Percentiles rank a stretch among this genome's conserved stretches.
Evolutionary conservation across 2,113 vertebrate genomes (phyloP).

Genomic region (Psephotus haematonotus): DNA sequence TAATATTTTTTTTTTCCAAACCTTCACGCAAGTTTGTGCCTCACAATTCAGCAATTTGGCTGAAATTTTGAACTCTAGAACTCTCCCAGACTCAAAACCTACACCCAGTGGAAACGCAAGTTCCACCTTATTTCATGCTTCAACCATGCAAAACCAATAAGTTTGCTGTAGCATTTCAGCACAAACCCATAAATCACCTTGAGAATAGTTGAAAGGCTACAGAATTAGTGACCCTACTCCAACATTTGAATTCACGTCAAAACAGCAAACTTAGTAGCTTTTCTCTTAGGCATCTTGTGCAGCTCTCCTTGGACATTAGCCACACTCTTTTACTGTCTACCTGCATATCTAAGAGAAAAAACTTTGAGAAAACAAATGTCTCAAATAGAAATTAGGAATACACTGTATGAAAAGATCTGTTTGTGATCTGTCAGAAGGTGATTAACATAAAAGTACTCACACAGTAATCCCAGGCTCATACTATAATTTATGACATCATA

Average conservation of each 20-base stretch:
- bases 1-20: neutral
- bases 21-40: neutral
- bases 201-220: neutral
- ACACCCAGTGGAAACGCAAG: neutral
- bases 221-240: slow-evolving; percentile 36
- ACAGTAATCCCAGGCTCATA: neutral
- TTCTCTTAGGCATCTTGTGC: neutral
- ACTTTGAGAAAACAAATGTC: neutral
- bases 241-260: slow-evolving; percentile 14
- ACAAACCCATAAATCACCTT: slow-evolving; percentile 36
- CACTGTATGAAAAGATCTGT: neutral
- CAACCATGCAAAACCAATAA: slow-evolving; percentile 49
- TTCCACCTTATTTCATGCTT: slow-evolving; percentile 52
- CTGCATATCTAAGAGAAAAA: neutral
- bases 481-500: neutral
- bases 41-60: neutral
- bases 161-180: slow-evolving; percentile 30
- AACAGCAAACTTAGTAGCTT: neutral
- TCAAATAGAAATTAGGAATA: neutral
- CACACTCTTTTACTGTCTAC: neutral
- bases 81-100: neutral
- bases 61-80: neutral
- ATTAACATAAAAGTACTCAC: neutral
- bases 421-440: neutral
- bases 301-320: neutral